Conservation (phyloP, 2,888 invertebrate genomes). For the Leucophenga montana region DNA sequence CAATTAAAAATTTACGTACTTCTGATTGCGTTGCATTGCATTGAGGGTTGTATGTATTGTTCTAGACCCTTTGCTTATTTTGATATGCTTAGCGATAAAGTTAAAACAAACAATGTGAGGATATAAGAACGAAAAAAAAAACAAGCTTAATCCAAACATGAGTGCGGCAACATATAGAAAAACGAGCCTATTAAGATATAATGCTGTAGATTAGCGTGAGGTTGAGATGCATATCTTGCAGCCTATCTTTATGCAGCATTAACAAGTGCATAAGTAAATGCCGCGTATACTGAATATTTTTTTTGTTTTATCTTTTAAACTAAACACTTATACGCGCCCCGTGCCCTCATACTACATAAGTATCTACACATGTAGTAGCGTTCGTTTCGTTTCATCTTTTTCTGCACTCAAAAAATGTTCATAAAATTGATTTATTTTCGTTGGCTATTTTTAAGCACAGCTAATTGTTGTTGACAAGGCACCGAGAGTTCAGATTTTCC, state of each 20-base stretch:
- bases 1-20: slow-evolving; percentile 52
- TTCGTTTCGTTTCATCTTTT: slow-evolving; percentile 2
- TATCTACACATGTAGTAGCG: too few species aligned
- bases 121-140: too few species aligned
- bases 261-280: not conserved
- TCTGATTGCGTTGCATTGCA: too few species aligned
- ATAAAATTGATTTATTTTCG: slow-evolving; percentile 61
- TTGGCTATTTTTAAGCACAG: slow-evolving; percentile 53
- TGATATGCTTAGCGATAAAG: slow-evolving; percentile 31
- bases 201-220: too few species aligned
- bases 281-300: slow-evolving; percentile 19
- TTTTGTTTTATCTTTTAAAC: slow-evolving; percentile 24
- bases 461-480: slow-evolving; percentile 63
- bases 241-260: too few species aligned
- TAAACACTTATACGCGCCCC: not conserved
- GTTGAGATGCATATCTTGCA: too few species aligned
- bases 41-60: too few species aligned
- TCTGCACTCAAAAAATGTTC: slow-evolving; percentile 31
- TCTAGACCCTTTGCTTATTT: slow-evolving; percentile 1
- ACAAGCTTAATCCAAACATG: too few species aligned
- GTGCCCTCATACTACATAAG: not conserved
- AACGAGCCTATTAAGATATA: too few species aligned
- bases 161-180: too few species aligned
- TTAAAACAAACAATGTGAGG: too few species aligned
- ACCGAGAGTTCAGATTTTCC: too few species aligned